phyloP scores from a whole-genome alignment of 2,797 vertebrate species.

The Crenuchus spilurus region DNA sequence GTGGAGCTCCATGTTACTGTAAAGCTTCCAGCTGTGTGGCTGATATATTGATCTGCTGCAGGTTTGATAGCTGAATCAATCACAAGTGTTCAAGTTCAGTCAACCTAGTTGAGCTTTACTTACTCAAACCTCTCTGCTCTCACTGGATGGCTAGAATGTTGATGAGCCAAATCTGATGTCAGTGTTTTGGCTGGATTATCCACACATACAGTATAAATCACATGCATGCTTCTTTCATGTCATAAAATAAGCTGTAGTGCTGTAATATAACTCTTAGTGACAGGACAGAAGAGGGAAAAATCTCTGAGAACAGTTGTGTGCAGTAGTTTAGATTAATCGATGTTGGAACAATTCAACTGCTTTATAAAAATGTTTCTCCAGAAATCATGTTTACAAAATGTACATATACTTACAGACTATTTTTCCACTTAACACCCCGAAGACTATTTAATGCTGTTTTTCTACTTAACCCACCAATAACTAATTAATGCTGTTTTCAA shows the following conservation, averaged over 20 bases:
- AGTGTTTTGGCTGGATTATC: conserved; percentile 53
- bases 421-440: too few relatives aligned
- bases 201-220: conserved; percentile 45
- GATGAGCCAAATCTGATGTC: conserved; percentile 48
- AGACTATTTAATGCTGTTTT: too few relatives aligned
- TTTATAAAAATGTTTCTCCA: not conserved
- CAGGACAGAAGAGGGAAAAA: conserved; percentile 1
- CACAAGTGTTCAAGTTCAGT: not conserved
- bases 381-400: too few relatives aligned
- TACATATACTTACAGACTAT: too few relatives aligned
- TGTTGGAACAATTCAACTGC: not conserved
- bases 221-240: conserved; percentile 1
- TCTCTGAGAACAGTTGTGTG: not conserved
- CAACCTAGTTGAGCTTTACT: not conserved
- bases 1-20: not conserved
- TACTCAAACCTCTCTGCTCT: conserved; percentile 45
- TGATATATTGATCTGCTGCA: conserved; percentile 14
- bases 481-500: too few relatives aligned
- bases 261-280: not conserved
- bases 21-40: conserved; percentile 5
- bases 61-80: conserved; percentile 29
- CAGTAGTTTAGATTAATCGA: not conserved
- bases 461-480: too few relatives aligned
- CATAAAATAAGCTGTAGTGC: conserved; percentile 24
- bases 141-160: conserved; percentile 66